These are phyloP conservation scores for Gastrophryne carolinensis DNA, from an alignment of 2,797 vertebrate genomes.

Conservation along the genomic window DNA sequence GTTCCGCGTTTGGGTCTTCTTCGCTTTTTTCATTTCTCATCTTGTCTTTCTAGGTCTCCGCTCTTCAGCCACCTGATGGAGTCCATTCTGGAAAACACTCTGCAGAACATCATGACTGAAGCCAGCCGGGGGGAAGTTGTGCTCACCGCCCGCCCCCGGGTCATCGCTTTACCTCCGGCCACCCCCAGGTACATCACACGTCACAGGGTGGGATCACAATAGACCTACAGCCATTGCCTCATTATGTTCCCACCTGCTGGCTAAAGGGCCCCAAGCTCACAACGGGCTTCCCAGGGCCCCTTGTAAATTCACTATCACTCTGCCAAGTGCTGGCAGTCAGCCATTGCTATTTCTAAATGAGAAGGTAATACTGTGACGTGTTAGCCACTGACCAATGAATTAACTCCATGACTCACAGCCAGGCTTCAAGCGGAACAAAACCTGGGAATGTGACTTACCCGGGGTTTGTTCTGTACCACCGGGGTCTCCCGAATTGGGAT, in stretches of 20 bases:
- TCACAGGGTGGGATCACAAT: not conserved
- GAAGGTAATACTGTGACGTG: too few relatives aligned
- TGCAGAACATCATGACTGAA: conserved; percentile 88
- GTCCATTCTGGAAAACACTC: conserved; percentile 77
- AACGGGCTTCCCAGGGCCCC: too few relatives aligned
- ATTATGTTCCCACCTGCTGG: not conserved
- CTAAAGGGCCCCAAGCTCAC: not conserved
- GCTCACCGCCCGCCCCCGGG: conserved; percentile 73
- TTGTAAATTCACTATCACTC: too few relatives aligned
- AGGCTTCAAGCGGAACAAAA: too few relatives aligned
- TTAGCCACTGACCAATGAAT: too few relatives aligned
- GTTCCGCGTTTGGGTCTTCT: too few relatives aligned
- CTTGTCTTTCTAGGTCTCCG: conserved; percentile 63
- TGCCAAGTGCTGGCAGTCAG: too few relatives aligned
- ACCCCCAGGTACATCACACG: conserved; percentile 24
- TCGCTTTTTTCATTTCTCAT: not conserved
- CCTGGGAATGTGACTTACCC: too few relatives aligned
- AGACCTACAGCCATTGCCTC: not conserved
- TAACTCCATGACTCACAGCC: too few relatives aligned
- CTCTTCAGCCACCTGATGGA: conserved; percentile 72
- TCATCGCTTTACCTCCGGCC: conserved; percentile 69
- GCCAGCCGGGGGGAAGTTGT: conserved; percentile 83
- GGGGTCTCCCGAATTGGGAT: too few relatives aligned
- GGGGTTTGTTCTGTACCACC: too few relatives aligned
- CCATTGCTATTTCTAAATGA: too few relatives aligned